phyloP scores from a whole-genome alignment of 1,140 invertebrate genomes.

The Trissolcus basalis region DNA sequence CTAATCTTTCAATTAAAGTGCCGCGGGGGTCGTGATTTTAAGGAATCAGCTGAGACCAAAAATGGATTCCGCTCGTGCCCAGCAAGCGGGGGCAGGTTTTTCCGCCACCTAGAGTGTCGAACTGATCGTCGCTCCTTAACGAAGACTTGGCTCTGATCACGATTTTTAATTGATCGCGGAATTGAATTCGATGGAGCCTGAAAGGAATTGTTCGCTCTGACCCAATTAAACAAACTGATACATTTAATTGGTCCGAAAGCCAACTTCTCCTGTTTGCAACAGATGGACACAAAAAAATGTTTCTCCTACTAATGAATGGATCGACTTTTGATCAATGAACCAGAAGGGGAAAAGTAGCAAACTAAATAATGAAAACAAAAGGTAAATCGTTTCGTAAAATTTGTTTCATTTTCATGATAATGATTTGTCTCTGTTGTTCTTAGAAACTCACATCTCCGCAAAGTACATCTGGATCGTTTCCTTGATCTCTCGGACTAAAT shows the following conservation, averaged over 20 bases:
- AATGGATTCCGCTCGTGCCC: constrained; percentile 37
- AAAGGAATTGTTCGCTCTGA: constrained; percentile 20
- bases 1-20: constrained; percentile 51
- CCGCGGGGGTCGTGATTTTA: constrained; percentile 26
- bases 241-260: constrained; percentile 8
- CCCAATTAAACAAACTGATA: constrained; percentile 18
- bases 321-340: neutral
- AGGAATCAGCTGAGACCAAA: constrained; percentile 7
- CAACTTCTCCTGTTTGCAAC: neutral
- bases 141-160: neutral
- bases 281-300: neutral
- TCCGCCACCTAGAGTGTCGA: constrained; percentile 29
- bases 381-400: neutral
- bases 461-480: constrained; percentile 21
- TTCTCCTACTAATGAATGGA: neutral
- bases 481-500: constrained; percentile 32
- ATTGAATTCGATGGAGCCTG: constrained; percentile 17
- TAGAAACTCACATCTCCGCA: constrained; percentile 18
- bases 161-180: constrained; percentile 19
- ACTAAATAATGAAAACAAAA: neutral
- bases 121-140: constrained; percentile 5
- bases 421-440: constrained; percentile 18
- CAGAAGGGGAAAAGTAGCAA: neutral
- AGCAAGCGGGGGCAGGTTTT: constrained; percentile 26
- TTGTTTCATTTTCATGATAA: neutral